phyloP scores from a whole-genome alignment of 2,113 vertebrate species.

The Microtus oregoni region DNA sequence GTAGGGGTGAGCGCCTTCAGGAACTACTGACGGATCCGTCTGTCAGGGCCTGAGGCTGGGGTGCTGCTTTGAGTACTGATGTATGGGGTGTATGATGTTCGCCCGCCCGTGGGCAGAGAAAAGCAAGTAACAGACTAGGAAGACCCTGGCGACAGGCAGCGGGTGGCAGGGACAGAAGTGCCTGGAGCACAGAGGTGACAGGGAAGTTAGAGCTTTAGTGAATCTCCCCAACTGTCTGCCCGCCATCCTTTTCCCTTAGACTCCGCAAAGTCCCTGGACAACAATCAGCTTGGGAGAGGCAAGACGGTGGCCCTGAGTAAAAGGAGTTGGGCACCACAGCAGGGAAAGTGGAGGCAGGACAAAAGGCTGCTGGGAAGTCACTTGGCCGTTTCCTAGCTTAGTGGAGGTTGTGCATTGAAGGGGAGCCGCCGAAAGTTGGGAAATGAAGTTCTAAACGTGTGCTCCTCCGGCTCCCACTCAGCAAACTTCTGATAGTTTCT shows the following conservation, averaged over 20 bases:
- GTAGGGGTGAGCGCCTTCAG: fast-evolving
- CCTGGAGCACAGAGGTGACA: neutral
- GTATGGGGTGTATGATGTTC: neutral
- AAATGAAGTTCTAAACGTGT: neutral
- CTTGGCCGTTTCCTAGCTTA: neutral
- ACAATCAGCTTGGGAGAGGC: neutral
- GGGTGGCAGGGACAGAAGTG: neutral
- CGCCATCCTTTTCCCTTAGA: neutral
- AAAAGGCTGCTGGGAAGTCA: neutral
- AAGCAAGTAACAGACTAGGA: neutral
- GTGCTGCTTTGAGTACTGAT: neutral
- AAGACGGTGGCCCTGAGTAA: neutral
- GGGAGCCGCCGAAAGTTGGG: neutral
- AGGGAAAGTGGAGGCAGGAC: neutral
- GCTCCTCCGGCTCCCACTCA: neutral
- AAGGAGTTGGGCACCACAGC: neutral
- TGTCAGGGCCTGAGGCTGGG: neutral
- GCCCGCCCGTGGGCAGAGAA: neutral
- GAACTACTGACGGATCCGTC: fast-evolving
- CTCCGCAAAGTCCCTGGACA: neutral
- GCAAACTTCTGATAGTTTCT: slow-evolving; percentile 28
- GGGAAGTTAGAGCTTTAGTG: neutral
- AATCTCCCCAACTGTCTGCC: neutral
- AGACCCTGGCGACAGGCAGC: neutral
- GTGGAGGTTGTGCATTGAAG: too few relatives aligned